Evolutionary conservation across 2,888 invertebrate genomes (phyloP), one percentile per base, ranked within the genome.

Genomic region (Caenorhabditis panamensis): DNA sequence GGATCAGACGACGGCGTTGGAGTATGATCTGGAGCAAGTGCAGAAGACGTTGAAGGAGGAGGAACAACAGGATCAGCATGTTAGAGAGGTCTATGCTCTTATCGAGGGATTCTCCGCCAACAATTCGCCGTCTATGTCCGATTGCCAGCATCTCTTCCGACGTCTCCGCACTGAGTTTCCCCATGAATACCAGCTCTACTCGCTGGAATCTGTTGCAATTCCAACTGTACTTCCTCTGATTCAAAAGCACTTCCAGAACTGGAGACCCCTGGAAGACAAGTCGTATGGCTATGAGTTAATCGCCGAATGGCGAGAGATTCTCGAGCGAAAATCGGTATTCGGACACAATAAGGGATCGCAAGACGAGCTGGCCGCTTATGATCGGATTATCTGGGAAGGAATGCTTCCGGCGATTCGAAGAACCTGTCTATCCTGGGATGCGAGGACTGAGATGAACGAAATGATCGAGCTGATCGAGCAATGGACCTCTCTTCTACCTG

Each of bases 321-420:
- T 85, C 61, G 58, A 51, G 20, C 47, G 49, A 24, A 64, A 64
- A 13, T 18, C 61, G 4, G 76, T 69, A 2, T 82, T 82, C 26
- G 82, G 82, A 16, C 69, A 62, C 13, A 64, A 82, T n/a, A 71
- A 71, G n/a, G 28, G 28, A 3, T 22, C 49, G 58, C 36, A 58
- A 75, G 88, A 90, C 59, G 86, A 90, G 64, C 91, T 92, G 88
- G 91, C 93, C 81, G 95, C 95, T 0, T 96, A 95, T 90, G 95
- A 95, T 92, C 94, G 94, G 88, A 92, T 96, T 75, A 92, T 97
- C 85, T 96, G 96, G 96, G 95, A 95, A 90, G 94, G 95, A 80
- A 95, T 96, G 94, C 94, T 96, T 93, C 96, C 96, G n/a, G 93
- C 94, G 77, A 93, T 96, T 80, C 85, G 90, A 20, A 53, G 82